Percentiles rank a stretch among this genome's conserved stretches.
These are phyloP conservation scores for Laupala kohalensis DNA, from an alignment of 1,140 invertebrate species.

Conservation along the genomic window DNA sequence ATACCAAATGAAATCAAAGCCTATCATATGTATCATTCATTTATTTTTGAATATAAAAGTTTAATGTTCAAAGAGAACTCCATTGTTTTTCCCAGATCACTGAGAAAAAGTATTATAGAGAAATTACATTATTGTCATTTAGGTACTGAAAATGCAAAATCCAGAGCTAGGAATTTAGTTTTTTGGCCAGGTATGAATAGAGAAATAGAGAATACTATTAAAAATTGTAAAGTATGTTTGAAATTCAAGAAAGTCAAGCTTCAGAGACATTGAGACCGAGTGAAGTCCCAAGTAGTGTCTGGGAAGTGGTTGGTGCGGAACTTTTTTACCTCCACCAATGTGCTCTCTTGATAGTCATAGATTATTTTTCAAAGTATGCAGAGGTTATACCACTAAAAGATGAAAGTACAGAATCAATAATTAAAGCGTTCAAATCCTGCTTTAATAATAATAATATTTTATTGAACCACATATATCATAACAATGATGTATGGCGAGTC, in stretches of 20 bases:
- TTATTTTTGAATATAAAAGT: constrained; percentile 23
- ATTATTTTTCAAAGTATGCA: constrained; percentile 20
- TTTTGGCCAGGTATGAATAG: constrained; percentile 30
- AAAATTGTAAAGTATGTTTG: constrained; percentile 13
- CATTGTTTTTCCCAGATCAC: constrained; percentile 26
- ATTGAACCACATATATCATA: too few species aligned
- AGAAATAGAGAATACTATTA: background rate
- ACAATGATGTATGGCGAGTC: too few species aligned
- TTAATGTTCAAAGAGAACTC: constrained; percentile 24
- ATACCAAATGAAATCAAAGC: constrained; percentile 18
- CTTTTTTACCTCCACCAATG: constrained; percentile 3
- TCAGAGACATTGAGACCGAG: constrained; percentile 17
- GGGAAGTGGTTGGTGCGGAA: constrained; percentile 17
- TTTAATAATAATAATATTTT: too few species aligned
- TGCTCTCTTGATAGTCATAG: constrained; percentile 16
- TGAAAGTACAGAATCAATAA: constrained; percentile 12
- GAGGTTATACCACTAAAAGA: constrained; percentile 10
- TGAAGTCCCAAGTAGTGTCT: constrained; percentile 16
- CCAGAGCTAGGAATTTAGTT: constrained; percentile 25
- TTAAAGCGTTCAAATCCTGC: constrained; percentile 13
- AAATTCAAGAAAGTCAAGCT: constrained; percentile 9
- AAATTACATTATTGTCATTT: constrained; percentile 30
- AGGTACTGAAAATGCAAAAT: constrained; percentile 28
- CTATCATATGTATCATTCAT: constrained; percentile 23
- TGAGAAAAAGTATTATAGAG: constrained; percentile 25